Percentiles rank a stretch among this genome's conserved stretches.
Conservation (phyloP, 2,113 vertebrate genomes). For the Bungarus multicinctus region DNA sequence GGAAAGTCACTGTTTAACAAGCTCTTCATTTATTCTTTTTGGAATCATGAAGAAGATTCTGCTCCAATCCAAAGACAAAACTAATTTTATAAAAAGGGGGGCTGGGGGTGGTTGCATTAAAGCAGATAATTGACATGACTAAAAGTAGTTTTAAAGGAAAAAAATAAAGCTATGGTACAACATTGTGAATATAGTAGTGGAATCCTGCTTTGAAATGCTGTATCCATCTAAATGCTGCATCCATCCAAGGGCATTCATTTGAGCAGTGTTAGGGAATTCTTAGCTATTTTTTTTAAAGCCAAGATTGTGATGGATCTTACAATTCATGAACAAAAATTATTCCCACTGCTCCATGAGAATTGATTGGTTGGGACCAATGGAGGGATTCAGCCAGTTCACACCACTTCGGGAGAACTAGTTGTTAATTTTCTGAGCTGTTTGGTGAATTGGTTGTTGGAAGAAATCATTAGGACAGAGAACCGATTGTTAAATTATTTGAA, state of each 20-base stretch:
- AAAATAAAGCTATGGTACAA: conserved; percentile 21
- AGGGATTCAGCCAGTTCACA: too few relatives aligned
- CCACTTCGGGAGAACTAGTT: too few relatives aligned
- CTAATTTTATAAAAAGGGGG: conserved; percentile 50
- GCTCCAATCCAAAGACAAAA: conserved; percentile 49
- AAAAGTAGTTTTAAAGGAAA: conserved; percentile 49
- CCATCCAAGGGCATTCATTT: background rate
- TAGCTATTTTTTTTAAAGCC: background rate
- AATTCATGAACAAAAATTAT: background rate
- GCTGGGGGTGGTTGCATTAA: background rate
- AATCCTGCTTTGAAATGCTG: background rate
- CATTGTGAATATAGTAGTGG: background rate
- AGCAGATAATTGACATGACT: conserved; percentile 50
- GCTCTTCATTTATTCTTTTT: conserved; percentile 52
- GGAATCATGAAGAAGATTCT: conserved; percentile 48
- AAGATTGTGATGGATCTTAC: background rate
- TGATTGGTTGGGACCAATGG: too few relatives aligned
- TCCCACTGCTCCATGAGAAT: background rate
- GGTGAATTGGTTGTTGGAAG: too few relatives aligned
- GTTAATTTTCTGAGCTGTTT: too few relatives aligned
- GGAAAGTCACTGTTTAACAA: conserved; percentile 50
- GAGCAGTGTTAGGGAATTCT: background rate
- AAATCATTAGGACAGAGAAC: too few relatives aligned
- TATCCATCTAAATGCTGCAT: background rate
- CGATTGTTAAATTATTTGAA: too few relatives aligned